Evolutionary conservation across 37 sponge, comb jelly and placozoan species (phyloP), one percentile per base, ranked within the genome.

Genomic region (Dysidea cf. avara): DNA sequence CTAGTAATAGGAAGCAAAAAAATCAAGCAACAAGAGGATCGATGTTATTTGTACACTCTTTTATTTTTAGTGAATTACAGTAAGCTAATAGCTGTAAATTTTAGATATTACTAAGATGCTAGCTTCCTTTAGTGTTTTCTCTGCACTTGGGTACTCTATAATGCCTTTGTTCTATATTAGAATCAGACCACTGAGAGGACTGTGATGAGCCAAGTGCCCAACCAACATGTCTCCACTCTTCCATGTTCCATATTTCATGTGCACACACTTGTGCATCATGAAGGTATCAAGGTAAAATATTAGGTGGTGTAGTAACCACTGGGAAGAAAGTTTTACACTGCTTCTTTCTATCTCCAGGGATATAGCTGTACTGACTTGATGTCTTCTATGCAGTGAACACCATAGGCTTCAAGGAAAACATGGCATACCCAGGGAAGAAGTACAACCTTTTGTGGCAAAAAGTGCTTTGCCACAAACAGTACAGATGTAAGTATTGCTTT

Each of bases 291-390:
- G 56, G 34, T 71, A 68, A 48, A 52, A 13, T 7, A 71, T 21
- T 17, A 51, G 35, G 25, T 71, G 71, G 35, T 71, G 36, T 53
- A 71, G 37, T 3, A 71, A 33, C 71, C 71, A 71, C 6, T 55
- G 18, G 16, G 71, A 53, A 9, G 71, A 53, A 31, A 71, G 51
- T n/a, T 30, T 22, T 12, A 53, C n/a, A 14, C 30, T 53, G 52
- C 56, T 11, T 25, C 51, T 32, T 31, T 30, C 56, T 18, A 53
- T 5, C 30, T 71, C 71, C 2, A 71, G 50, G n/a, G 18, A 1
- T n/a, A n/a, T 20, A 66, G 4, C 33, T 62, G 36, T 32, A n/a
- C 5, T 31, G 40, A 66, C 37, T 29, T 25, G 59, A 30, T 50
- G 30, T 24, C 33, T 30, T 6, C 64, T 30, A 13, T 36, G 13